Base-by-base conservation (phyloP, 2,113 vertebrate species). In the Hippocampus guttulatus region DNA sequence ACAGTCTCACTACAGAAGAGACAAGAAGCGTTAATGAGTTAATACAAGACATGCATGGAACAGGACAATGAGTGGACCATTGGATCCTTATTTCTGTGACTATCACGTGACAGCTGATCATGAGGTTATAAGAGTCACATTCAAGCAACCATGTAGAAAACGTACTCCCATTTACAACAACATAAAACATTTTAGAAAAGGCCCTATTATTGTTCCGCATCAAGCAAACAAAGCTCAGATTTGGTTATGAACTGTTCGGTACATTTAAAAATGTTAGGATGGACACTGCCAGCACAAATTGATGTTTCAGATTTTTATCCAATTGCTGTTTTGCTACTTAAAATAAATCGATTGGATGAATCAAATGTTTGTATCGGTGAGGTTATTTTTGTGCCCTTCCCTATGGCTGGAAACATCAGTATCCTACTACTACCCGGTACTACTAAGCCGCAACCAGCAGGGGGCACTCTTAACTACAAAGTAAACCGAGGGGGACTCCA, bases 1-100 rank as follows among this genome's bases (percentile, higher is more conserved):
- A 93, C 91, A 0, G 0, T 33, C 5, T 91, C 85, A 69, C 92
- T 93, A 58, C 16, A 80, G 54, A 27, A 5, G 68, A 49, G n/a
- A 58, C 30, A 41, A 45, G 16, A 45, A 43, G 27, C 12, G n/a
- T 60, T 27, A 21, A 15, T 16, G 33, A 38, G 10, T 23, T 3
- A 69, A 45, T 10, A n/a, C 21, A 21, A 63, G 33, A 40, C 30
- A 33, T 8, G 40, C 16, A 12, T 8, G 8, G 33, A 18, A 16
- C 30, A 40, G 10, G 25, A 61, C 10, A 15, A 3, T 60, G 1
- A 6, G n/a, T 27, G 23, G 43, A 2, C 47, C 49, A 21, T 7
- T 51, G 49, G 5, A 51, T 51, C 0, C 6, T 16, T 51, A 51
- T 20, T 20, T 21, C 18, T 49, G 47, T 49, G 12, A 49, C 43